Conservation (phyloP, 1,140 invertebrate genomes). For the Halesus radiatus region DNA sequence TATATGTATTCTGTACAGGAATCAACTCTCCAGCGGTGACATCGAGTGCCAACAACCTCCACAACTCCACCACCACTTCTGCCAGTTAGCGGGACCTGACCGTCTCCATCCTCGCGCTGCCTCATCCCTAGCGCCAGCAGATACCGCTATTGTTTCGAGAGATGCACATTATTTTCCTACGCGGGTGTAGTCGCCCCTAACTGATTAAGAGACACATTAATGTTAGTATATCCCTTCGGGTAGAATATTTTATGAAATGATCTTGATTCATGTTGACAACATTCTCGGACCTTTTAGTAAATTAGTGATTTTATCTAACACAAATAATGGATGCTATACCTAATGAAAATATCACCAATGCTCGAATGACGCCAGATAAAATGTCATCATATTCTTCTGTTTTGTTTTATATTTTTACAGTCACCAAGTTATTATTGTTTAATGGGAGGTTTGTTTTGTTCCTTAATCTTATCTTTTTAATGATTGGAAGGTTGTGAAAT, state of each 20-base stretch:
- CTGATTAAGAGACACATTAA: constrained; percentile 6
- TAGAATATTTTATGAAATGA: constrained; percentile 15
- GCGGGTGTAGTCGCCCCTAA: constrained; percentile 9
- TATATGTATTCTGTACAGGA: constrained; percentile 12
- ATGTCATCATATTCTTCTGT: constrained; percentile 22
- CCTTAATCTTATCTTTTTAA: constrained; percentile 38
- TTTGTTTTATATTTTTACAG: constrained; percentile 29
- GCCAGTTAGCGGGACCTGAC: constrained; percentile 55
- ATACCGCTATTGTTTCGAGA: constrained; percentile 27
- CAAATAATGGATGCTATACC: not conserved
- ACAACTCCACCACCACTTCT: constrained; percentile 43
- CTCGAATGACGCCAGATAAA: constrained; percentile 10
- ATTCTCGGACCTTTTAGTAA: not conserved
- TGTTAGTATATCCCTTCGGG: not conserved
- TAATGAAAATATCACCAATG: constrained; percentile 17
- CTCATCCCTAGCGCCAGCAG: constrained; percentile 27
- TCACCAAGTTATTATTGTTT: constrained; percentile 5
- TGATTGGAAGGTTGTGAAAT: constrained; percentile 47
- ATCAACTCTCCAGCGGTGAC: constrained; percentile 51
- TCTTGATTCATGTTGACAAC: not conserved
- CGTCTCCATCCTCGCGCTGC: constrained; percentile 46
- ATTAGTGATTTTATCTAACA: not conserved
- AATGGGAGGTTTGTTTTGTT: constrained; percentile 14
- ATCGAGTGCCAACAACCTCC: constrained; percentile 39
- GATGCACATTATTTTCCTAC: constrained; percentile 41